Conservation (phyloP, 1,140 invertebrate species). For the Patella vulgata region DNA sequence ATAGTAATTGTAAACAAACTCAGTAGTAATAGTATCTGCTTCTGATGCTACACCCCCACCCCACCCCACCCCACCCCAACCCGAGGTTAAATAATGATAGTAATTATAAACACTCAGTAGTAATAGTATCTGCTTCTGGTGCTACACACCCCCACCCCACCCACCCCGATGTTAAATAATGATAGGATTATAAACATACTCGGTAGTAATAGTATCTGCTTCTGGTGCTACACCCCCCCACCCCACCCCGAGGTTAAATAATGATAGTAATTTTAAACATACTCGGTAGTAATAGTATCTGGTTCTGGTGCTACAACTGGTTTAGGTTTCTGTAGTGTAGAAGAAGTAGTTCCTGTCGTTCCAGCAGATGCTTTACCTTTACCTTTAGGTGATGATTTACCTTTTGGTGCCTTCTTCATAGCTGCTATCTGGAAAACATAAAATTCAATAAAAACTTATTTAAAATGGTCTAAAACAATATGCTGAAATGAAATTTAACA, state of each 20-base stretch:
- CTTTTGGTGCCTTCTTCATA: too few relatives aligned
- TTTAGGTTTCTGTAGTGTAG: constrained; percentile 38
- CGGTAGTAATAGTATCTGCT: too few relatives aligned
- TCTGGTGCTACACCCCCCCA: too few relatives aligned
- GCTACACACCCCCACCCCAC: too few relatives aligned
- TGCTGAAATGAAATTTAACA: constrained; percentile 10
- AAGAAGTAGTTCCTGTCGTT: neutral
- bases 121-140: too few relatives aligned
- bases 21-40: constrained; percentile 50
- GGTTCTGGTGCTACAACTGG: constrained; percentile 45
- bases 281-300: constrained; percentile 57
- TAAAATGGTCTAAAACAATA: too few relatives aligned
- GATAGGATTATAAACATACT: constrained; percentile 51
- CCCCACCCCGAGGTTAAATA: too few relatives aligned
- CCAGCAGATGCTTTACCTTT: neutral
- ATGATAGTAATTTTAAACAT: constrained; percentile 37
- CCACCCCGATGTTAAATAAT: too few relatives aligned
- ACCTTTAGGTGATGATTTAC: constrained; percentile 14
- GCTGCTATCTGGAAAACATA: too few relatives aligned
- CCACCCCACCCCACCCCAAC: too few relatives aligned
- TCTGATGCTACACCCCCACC: constrained; percentile 46
- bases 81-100: too few relatives aligned
- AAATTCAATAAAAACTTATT: too few relatives aligned
- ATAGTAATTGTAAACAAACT: constrained; percentile 51
- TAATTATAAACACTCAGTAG: constrained; percentile 51